Conservation (phyloP, 2,888 invertebrate species). For the Limnephilus rhombicus region DNA sequence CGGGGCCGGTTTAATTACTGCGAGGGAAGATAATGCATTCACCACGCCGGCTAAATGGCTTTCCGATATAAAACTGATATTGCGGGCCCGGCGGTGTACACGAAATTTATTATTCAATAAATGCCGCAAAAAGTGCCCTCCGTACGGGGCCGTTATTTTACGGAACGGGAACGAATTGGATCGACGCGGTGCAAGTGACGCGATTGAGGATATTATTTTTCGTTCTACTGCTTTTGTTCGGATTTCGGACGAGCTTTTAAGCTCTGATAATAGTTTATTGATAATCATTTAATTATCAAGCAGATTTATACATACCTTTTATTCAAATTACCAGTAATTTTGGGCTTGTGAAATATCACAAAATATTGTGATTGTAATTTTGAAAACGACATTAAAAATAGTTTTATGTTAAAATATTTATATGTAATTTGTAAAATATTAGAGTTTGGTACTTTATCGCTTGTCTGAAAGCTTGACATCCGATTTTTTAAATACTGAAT, state of each 20-base stretch:
- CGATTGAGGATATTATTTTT: conserved; percentile 6
- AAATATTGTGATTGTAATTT: too few species aligned
- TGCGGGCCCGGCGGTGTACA: conserved; percentile 51
- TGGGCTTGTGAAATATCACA: too few species aligned
- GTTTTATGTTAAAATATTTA: too few species aligned
- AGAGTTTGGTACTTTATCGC: too few species aligned
- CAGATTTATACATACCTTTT: background rate
- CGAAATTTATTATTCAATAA: conserved; percentile 65
- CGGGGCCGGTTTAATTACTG: conserved; percentile 59
- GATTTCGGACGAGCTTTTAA: background rate
- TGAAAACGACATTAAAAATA: too few species aligned
- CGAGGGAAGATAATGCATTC: conserved; percentile 59
- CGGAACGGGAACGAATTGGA: conserved; percentile 19
- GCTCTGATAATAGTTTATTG: background rate
- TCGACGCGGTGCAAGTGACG: conserved; percentile 43
- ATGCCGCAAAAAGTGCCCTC: conserved; percentile 58
- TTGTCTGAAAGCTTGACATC: too few species aligned
- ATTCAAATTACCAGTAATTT: background rate
- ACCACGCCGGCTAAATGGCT: conserved; percentile 63
- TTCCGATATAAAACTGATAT: conserved; percentile 64
- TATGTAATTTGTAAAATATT: too few species aligned
- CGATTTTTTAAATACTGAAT: too few species aligned
- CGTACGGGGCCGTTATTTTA: background rate
- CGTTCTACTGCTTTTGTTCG: background rate
- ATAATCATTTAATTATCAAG: background rate